These are phyloP conservation scores for Labia minor DNA, from an alignment of 2,888 invertebrate genomes.

Conservation along the genomic window DNA sequence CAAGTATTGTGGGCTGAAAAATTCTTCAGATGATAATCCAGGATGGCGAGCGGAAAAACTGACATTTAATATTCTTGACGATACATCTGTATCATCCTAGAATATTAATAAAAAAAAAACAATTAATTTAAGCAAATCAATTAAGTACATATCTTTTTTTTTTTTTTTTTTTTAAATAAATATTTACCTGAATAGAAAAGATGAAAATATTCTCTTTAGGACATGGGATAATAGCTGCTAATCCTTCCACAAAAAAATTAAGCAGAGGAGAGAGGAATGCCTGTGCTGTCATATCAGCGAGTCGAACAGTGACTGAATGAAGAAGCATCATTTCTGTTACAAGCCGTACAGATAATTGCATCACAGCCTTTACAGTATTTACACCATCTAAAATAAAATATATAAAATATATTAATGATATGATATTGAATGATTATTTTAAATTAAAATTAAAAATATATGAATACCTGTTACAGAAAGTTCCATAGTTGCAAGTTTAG, in stretches of 20 bases:
- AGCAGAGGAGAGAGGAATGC: slow-evolving; percentile 82
- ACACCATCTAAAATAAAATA: slow-evolving; percentile 59
- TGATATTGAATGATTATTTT: neutral
- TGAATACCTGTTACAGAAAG: slow-evolving; percentile 68
- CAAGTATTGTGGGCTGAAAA: slow-evolving; percentile 77
- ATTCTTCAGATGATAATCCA: slow-evolving; percentile 61
- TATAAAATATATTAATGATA: too few relatives aligned
- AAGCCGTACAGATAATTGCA: slow-evolving; percentile 78
- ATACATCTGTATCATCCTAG: slow-evolving; percentile 81
- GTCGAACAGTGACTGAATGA: slow-evolving; percentile 84
- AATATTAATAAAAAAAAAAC: slow-evolving; percentile 8
- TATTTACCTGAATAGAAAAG: slow-evolving; percentile 67
- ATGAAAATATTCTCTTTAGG: slow-evolving; percentile 85
- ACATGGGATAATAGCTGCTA: slow-evolving; percentile 85
- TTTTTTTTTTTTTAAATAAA: too few relatives aligned
- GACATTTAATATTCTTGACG: slow-evolving; percentile 78
- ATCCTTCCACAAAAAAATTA: slow-evolving; percentile 76
- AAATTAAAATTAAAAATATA: slow-evolving; percentile 24
- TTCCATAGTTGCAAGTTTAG: slow-evolving; percentile 85
- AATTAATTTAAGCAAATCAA: too few relatives aligned
- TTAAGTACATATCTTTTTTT: too few relatives aligned
- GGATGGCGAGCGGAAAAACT: slow-evolving; percentile 82
- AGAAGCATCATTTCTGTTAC: slow-evolving; percentile 90
- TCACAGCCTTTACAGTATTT: slow-evolving; percentile 85
- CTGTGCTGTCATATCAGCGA: slow-evolving; percentile 87